phyloP scores from a whole-genome alignment of 2,888 invertebrate genomes.

The Busseola fusca region DNA sequence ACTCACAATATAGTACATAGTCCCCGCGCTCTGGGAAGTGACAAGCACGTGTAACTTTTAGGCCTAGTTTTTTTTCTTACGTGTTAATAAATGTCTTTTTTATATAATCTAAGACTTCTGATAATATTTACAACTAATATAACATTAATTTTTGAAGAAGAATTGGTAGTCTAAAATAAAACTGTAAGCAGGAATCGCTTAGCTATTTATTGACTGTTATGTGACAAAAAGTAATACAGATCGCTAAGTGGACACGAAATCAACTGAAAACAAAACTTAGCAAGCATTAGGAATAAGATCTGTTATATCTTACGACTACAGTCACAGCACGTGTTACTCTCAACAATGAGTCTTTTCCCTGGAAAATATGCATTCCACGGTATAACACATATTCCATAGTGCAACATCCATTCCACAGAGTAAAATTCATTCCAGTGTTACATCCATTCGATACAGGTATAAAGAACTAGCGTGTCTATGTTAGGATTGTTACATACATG shows the following conservation, averaged over 20 bases:
- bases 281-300: constrained; percentile 27
- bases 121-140: constrained; percentile 42
- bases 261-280: constrained; percentile 11
- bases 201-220: constrained; percentile 1
- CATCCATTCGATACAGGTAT: constrained; percentile 26
- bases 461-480: not conserved
- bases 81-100: constrained; percentile 12
- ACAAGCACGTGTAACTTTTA: constrained; percentile 18
- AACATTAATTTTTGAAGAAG: constrained; percentile 1
- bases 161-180: constrained; percentile 30
- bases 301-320: constrained; percentile 16
- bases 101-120: constrained; percentile 11
- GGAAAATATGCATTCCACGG: not conserved
- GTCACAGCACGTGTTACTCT: constrained; percentile 30
- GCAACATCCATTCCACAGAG: not conserved
- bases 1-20: constrained; percentile 53
- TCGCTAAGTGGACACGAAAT: constrained; percentile 3
- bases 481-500: constrained; percentile 6
- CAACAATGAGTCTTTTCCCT: constrained; percentile 13
- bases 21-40: not conserved
- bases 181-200: constrained; percentile 9
- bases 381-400: not conserved
- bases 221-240: constrained; percentile 10
- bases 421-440: constrained; percentile 3
- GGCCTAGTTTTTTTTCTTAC: constrained; percentile 32